phyloP scores from a whole-genome alignment of 2,797 vertebrate genomes.

The Cyprinodon diabolis region DNA sequence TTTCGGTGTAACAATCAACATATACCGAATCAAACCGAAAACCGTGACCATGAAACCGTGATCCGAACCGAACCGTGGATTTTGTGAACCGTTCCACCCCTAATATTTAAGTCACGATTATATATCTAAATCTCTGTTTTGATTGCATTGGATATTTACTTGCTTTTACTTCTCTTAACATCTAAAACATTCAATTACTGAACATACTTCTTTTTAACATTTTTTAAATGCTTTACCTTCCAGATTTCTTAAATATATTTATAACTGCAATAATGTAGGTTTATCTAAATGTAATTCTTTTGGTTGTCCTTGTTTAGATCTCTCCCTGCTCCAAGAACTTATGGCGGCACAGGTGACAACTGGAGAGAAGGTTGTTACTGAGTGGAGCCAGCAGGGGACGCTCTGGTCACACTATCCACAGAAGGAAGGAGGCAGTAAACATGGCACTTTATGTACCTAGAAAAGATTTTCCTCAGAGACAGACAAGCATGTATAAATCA shows the following conservation, averaged over 20 bases:
- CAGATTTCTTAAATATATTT: neutral
- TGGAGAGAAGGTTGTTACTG: slow-evolving; percentile 99
- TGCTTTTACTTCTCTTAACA: neutral
- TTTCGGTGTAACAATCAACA: too few species aligned
- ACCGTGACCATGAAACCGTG: too few species aligned
- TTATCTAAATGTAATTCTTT: neutral
- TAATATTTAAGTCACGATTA: too few species aligned
- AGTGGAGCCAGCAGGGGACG: slow-evolving; percentile 72
- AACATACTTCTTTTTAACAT: neutral
- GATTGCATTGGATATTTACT: too few species aligned
- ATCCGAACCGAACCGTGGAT: too few species aligned
- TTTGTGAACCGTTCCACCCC: too few species aligned
- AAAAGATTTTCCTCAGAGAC: slow-evolving; percentile 80
- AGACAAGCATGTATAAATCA: slow-evolving; percentile 38
- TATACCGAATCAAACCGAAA: too few species aligned
- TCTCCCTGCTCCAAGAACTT: slow-evolving; percentile 90
- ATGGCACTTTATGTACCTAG: slow-evolving; percentile 93
- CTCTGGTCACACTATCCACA: slow-evolving; percentile 81
- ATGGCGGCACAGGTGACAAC: slow-evolving; percentile 88
- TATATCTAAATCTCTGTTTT: too few species aligned
- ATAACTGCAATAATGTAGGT: neutral
- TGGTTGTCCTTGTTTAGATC: slow-evolving; percentile 78
- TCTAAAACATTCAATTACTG: neutral
- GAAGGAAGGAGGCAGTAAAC: slow-evolving; percentile 84
- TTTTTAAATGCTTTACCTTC: too few species aligned